These are phyloP conservation scores for Caenorhabditis macrosperma DNA, from an alignment of 2,888 invertebrate species.

Conservation along the genomic window DNA sequence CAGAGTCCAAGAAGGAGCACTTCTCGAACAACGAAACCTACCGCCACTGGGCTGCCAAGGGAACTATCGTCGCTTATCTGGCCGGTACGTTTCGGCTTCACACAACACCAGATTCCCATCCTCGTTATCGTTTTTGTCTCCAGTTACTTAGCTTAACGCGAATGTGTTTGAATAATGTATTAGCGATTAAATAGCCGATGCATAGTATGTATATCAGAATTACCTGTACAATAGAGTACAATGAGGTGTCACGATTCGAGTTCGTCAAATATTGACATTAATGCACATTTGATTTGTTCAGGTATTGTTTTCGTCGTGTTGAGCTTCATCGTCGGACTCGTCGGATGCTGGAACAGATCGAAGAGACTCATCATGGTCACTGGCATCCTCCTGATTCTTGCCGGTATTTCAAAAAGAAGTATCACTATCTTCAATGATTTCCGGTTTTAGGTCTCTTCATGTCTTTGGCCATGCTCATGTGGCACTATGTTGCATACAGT, in stretches of 20 bases:
- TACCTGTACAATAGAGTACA: constrained; percentile 54
- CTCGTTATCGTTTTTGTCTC: neutral
- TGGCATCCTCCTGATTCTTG: constrained; percentile 32
- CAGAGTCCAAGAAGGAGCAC: constrained; percentile 64
- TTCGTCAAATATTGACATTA: constrained; percentile 59
- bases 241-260: constrained; percentile 54
- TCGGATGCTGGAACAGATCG: constrained; percentile 96
- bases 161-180: constrained; percentile 19
- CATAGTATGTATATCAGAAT: constrained; percentile 42
- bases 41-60: constrained; percentile 62
- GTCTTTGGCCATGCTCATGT: constrained; percentile 93
- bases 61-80: constrained; percentile 54
- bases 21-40: constrained; percentile 64
- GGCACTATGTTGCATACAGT: constrained; percentile 86
- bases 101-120: neutral
- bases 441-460: constrained; percentile 85
- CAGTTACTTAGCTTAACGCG: too few species aligned
- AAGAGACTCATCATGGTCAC: constrained; percentile 94
- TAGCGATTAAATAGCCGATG: constrained; percentile 17
- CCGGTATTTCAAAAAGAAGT: too few species aligned
- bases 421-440: too few species aligned
- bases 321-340: constrained; percentile 95
- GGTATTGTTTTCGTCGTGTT: constrained; percentile 92
- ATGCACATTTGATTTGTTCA: constrained; percentile 62
- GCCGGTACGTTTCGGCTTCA: constrained; percentile 35